Evolutionary conservation across 2,797 vertebrate genomes (phyloP), one percentile per base, ranked within the genome.

Genomic region (Gymnocypris eckloni): DNA sequence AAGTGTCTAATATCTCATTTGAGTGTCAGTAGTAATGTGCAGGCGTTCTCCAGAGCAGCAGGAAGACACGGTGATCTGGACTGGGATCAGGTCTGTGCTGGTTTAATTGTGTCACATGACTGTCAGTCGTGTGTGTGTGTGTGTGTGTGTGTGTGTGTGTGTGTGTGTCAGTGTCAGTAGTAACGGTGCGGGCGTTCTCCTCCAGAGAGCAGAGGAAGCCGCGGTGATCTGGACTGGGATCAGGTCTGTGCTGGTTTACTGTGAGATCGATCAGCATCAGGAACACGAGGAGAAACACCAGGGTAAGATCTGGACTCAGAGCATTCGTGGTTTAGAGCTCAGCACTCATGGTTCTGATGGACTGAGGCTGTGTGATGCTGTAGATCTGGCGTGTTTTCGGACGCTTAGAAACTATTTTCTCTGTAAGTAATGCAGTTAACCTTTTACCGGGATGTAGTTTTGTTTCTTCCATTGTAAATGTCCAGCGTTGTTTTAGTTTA

Each of bases 281-380:
- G 8, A 61, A 73, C 52, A 73, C 64, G n/a, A 82, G 39, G 52
- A 61, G n/a, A 37, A 73, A 48, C 25, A 75, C 11, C 6, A 73
- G 81, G 70, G 81, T 83, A 33, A 83, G 81, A 33, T 73, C n/a
- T 71, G 25, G 12, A 28, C 45, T 61, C 64, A 79, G 43, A 28
- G n/a, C 54, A 25, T 28, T 66, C 3, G 28, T 70, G 73, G 16
- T 70, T 69, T 39, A 37, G 3, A 50, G 4, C 64, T 37, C 28
- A 5, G 28, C 18, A 1, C n/a, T 69, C 25, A 69, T 50, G 28
- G 5, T 67, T 67, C 67, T 52, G 8, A 54, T 54, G 67, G 20
- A 39, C 18, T 0, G 3, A 16, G 6, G 16, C 5, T 13, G 50
- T 15, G 33, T 54, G 28, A n/a, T n/a, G 54, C 4, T 61, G 54